Conservation (phyloP, 2,888 invertebrate species). For the Tachina lurida region DNA sequence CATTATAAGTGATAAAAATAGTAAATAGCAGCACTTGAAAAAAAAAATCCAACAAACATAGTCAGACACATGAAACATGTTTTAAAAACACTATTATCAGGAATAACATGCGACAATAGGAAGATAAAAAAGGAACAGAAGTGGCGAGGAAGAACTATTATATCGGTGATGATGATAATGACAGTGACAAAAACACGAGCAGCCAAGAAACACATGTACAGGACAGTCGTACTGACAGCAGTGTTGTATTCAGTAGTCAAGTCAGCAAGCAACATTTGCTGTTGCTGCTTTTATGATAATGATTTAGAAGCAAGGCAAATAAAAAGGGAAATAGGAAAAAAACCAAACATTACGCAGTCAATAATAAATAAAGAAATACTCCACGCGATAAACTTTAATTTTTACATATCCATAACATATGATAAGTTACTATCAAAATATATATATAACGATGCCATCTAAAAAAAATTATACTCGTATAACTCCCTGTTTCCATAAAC, state of each 20-base stretch:
- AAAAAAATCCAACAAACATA: not conserved
- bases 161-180: slow-evolving; percentile 37
- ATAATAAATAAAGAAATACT: not conserved
- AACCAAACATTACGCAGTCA: not conserved
- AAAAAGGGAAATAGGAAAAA: not conserved
- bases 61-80: slow-evolving; percentile 36
- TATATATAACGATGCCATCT: too few relatives aligned
- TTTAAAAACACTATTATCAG: slow-evolving; percentile 38
- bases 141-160: slow-evolving; percentile 6
- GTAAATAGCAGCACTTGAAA: slow-evolving; percentile 10
- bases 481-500: too few relatives aligned
- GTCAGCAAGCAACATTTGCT: slow-evolving; percentile 32
- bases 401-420: not conserved
- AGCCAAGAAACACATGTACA: not conserved
- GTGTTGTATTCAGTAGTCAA: slow-evolving; percentile 19
- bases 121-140: not conserved
- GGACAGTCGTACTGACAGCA: slow-evolving; percentile 24
- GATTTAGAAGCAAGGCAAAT: not conserved
- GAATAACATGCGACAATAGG: slow-evolving; percentile 17
- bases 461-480: too few relatives aligned
- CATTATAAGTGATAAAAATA: slow-evolving; percentile 35
- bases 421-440: not conserved
- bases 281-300: slow-evolving; percentile 33
- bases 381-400: not conserved
- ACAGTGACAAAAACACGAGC: slow-evolving; percentile 31